Base-by-base conservation (phyloP, 2,888 invertebrate genomes). In the Scaptomyza reducta region DNA sequence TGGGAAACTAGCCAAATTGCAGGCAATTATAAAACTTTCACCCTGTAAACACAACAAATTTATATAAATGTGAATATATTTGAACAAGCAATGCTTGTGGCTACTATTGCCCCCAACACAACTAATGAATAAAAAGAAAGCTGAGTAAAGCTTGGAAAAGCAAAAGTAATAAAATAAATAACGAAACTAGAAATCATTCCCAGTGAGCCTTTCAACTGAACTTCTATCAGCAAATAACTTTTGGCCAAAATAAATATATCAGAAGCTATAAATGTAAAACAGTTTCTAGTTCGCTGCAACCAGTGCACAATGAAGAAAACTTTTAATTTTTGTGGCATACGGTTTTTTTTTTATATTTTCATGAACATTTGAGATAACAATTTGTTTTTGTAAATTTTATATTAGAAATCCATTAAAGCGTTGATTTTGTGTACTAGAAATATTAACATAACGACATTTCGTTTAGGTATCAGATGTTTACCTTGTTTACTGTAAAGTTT, bases 21-120 rank as follows among this genome's bases (percentile, higher is more conserved):
- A 47, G 70, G 57, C 67, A 74, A 78, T 74, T 64, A 70, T 59
- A 71, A 54, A 40, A 22, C n/a, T 57, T 67, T 16, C 40, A 55
- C 38, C 5, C 11, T 40, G 18, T 22, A 22, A 40, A 29, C n/a
- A 29, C 6, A 14, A 29, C n/a, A 22, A 18, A n/a, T 29, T 33
- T 18, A 11, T 13, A 27, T 35, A 7, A 40, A 29, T 41, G 9
- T 18, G 16, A 13, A 13, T 33, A 22, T 50, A 2, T 27, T 27
- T 3, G 4, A 29, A 42, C n/a, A 22, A 29, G 13, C 25, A 50
- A 51, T 54, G 45, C 16, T 35, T 60, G 18, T 35, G 6, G 42
- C 14, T 41, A 47, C 18, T 55, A 10, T 25, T n/a, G 25, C 16
- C 2, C 47, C n/a, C 13, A 31, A 16, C 2, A 54, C 31, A 25